Conservation (phyloP, 1,140 invertebrate genomes). For the Camponotus pennsylvanicus region DNA sequence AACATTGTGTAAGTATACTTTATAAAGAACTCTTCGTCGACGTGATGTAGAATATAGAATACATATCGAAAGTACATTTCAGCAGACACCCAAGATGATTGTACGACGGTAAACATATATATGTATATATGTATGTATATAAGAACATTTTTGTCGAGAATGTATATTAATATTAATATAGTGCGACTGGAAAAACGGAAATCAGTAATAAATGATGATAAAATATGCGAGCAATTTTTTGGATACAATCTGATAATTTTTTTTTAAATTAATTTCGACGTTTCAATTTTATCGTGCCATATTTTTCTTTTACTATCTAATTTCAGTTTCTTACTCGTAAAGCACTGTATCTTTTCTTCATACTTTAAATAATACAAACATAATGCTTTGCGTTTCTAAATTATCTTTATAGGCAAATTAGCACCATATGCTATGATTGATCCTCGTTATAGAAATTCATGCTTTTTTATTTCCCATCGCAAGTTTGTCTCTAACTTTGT, state of each 20-base stretch:
- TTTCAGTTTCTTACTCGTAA: not conserved
- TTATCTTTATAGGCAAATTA: not conserved
- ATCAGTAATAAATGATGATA: not conserved
- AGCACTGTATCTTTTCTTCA: not conserved
- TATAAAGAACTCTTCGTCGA: slow-evolving; percentile 43
- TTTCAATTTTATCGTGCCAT: slow-evolving; percentile 17
- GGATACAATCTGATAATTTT: not conserved
- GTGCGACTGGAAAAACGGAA: not conserved
- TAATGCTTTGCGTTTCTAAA: not conserved
- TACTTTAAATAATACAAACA: not conserved
- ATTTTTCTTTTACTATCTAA: not conserved
- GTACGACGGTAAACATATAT: slow-evolving; percentile 65
- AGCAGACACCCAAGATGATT: slow-evolving; percentile 70
- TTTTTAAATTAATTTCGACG: not conserved
- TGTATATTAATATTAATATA: slow-evolving; percentile 52
- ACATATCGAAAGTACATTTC: slow-evolving; percentile 55
- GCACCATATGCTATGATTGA: not conserved
- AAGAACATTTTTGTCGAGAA: slow-evolving; percentile 65
- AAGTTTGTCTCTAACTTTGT: not conserved
- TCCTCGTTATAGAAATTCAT: not conserved
- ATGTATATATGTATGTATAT: slow-evolving; percentile 1
- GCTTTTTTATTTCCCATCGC: not conserved
- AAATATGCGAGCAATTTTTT: not conserved
- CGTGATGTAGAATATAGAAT: slow-evolving; percentile 30
- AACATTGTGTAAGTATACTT: slow-evolving; percentile 36